phyloP scores from a whole-genome alignment of 2,113 vertebrate species.

The Uria aalge region DNA sequence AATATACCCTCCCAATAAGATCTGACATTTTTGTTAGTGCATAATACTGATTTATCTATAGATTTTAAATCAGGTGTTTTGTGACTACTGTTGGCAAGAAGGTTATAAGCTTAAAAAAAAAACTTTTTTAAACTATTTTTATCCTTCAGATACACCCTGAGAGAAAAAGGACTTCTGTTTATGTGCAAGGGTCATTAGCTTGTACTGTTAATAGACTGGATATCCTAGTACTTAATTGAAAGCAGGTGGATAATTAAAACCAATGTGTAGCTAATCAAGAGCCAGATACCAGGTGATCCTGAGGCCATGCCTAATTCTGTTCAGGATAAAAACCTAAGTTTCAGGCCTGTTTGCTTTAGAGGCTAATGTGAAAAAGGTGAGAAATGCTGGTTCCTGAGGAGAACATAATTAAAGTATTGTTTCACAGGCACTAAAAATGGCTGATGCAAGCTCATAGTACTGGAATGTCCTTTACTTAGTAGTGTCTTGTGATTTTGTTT shows the following conservation, averaged over 20 bases:
- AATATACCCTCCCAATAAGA: not conserved
- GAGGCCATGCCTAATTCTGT: constrained; percentile 4
- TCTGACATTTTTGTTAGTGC: not conserved
- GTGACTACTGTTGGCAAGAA: not conserved
- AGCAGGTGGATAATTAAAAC: constrained; percentile 69
- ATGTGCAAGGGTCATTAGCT: constrained; percentile 38
- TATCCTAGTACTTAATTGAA: constrained; percentile 63
- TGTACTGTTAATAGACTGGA: constrained; percentile 51
- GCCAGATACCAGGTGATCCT: constrained; percentile 13
- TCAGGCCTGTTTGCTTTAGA: not conserved
- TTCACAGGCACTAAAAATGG: not conserved
- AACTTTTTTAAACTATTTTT: not conserved
- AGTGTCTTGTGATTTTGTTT: not conserved
- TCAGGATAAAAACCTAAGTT: not conserved
- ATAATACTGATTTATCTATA: not conserved
- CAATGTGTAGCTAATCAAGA: constrained; percentile 64
- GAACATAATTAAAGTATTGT: not conserved
- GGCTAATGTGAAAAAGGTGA: not conserved
- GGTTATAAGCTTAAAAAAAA: not conserved
- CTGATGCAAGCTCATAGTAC: not conserved
- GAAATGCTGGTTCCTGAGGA: not conserved
- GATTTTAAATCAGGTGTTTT: not conserved
- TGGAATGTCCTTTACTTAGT: not conserved
- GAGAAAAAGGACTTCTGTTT: not conserved
- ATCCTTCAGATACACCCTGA: not conserved